Evolutionary conservation across 2,113 vertebrate genomes (phyloP), one percentile per base, ranked within the genome.

Genomic region (Microcebus ravelobensis): DNA sequence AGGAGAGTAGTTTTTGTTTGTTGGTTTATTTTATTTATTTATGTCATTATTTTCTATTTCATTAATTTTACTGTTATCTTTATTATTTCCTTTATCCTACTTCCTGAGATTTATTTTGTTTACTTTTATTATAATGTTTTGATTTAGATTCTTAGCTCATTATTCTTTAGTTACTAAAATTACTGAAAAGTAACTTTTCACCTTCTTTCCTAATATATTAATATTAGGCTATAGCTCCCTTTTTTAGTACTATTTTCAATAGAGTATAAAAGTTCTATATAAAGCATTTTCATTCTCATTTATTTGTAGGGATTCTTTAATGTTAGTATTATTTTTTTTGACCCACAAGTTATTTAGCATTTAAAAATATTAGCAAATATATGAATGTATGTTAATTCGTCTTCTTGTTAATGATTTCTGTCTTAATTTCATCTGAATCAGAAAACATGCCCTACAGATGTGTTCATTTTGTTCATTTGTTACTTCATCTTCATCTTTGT

Each of bases 51-150:
- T 88, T 95, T 92, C 61, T 42, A 29, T 70, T 61, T 76, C 17
- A 29, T 85, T 74, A 80, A 86, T 80, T 85, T 21, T 70, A 65
- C 17, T 74, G 57, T 83, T 36, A 52, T 34, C 42, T 45, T 86
- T 74, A 31, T 86, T 55, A 88, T 67, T 83, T 84, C 29, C 13
- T 91, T 95, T 81, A n/a, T 83, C 91, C 63, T 88, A 55, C 7
- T 90, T 76, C 4, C 52, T 70, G 42, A 17, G 20, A 68, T 81
- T 76, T 71, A 65, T 55, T 52, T 31, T 93, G 20, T 70, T 57
- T 77, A 50, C 13, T 57, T 84, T 89, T 90, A 34, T 31, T 25
- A 39, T 14, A 73, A 36, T 52, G 21, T 50, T 39, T 90, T 83
- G 55, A 87, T 79, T 83, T 83, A 15, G 14, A 88, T 80, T 88